These are phyloP conservation scores for Cyclopterus lumpus DNA, from an alignment of 2,797 vertebrate species.

Conservation along the genomic window DNA sequence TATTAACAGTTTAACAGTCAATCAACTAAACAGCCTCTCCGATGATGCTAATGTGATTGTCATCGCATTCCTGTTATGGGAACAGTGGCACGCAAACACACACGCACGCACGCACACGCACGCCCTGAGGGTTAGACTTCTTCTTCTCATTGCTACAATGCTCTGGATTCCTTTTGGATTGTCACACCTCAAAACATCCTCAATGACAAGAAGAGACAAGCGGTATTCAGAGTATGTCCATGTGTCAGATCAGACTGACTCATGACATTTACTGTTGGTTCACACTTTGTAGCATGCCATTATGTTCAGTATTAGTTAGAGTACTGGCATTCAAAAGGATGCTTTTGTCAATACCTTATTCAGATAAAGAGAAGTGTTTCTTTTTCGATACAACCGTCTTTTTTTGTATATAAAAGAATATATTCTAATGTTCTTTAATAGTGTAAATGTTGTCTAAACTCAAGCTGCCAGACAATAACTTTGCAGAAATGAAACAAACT, in stretches of 20 bases:
- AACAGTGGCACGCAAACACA: conserved; percentile 22
- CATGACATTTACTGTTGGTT: background rate
- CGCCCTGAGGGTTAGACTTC: conserved; percentile 38
- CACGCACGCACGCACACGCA: conserved; percentile 14
- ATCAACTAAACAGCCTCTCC: conserved; percentile 38
- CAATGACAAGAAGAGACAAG: conserved; percentile 47
- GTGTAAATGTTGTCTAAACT: conserved; percentile 23
- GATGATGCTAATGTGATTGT: conserved; percentile 47
- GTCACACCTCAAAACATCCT: conserved; percentile 46
- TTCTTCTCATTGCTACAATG: conserved; percentile 60
- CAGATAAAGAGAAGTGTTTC: background rate
- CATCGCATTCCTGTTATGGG: conserved; percentile 45
- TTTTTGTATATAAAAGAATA: conserved; percentile 3
- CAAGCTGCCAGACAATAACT: conserved; percentile 11
- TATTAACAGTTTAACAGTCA: conserved; percentile 44
- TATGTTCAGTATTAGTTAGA: background rate
- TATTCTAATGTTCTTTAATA: conserved; percentile 21
- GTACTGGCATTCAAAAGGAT: background rate
- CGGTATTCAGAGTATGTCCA: conserved; percentile 38
- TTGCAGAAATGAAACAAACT: background rate
- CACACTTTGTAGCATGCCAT: background rate
- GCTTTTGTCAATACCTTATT: background rate
- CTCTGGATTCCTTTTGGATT: conserved; percentile 40
- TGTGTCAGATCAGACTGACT: conserved; percentile 16
- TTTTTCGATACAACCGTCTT: background rate